Conservation (phyloP, 37 sponge, comb jelly and placozoan genomes). For the Mnemiopsis leidyi region DNA sequence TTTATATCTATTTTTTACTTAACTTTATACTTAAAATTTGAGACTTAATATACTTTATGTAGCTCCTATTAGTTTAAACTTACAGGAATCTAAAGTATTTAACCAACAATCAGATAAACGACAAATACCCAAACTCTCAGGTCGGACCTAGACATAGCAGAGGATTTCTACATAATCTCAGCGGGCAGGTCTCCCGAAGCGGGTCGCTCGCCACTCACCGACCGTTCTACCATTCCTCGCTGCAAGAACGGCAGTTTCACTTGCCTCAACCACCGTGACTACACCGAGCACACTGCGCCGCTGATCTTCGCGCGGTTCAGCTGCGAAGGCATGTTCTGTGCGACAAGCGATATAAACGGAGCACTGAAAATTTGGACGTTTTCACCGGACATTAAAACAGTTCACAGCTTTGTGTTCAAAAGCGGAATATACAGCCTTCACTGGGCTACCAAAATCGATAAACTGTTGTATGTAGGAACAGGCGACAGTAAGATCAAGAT, state of each 20-base stretch:
- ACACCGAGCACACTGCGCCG: conserved; percentile 29
- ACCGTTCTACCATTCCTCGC: not conserved
- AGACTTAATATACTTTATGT: too few relatives aligned
- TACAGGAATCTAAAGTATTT: too few relatives aligned
- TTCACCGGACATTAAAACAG: conserved; percentile 33
- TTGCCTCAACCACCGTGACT: not conserved
- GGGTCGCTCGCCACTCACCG: not conserved
- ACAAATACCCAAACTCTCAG: not conserved
- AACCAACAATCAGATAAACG: too few relatives aligned
- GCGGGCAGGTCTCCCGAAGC: not conserved
- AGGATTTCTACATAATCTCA: conserved; percentile 61
- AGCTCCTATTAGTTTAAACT: too few relatives aligned
- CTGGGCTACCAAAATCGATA: conserved; percentile 13
- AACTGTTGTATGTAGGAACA: conserved; percentile 23
- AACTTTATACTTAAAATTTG: too few relatives aligned
- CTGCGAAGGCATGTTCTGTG: conserved; percentile 64
- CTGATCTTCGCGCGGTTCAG: conserved; percentile 23
- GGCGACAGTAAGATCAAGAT: conserved; percentile 20
- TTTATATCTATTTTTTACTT: too few relatives aligned
- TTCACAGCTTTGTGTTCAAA: conserved; percentile 42
- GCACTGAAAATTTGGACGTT: conserved; percentile 50
- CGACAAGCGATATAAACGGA: not conserved
- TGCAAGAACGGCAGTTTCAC: not conserved
- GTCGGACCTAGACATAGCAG: conserved; percentile 55
- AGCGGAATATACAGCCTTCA: not conserved